Evolutionary conservation across 2,888 invertebrate species (phyloP).

Genomic region (Synanthedon myopaeformis): DNA sequence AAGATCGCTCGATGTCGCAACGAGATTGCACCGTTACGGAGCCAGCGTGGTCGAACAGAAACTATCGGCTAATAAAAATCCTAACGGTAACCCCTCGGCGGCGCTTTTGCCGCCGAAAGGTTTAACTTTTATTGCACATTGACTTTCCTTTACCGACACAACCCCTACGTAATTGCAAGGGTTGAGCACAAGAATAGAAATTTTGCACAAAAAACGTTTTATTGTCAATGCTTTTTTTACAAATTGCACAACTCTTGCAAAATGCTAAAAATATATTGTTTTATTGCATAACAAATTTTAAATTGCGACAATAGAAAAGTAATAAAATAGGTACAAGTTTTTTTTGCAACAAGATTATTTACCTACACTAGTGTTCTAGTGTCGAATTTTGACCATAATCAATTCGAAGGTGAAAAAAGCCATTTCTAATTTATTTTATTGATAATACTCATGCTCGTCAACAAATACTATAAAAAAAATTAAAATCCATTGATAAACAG

Average conservation of each 20-base stretch:
- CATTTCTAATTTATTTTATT: no score
- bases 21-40: constrained; percentile 36
- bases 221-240: background rate
- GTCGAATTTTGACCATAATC: no score
- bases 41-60: constrained; percentile 31
- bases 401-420: no score
- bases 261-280: background rate
- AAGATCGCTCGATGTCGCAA: background rate
- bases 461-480: no score
- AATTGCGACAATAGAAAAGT: no score
- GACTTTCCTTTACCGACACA: constrained; percentile 52
- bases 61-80: constrained; percentile 52
- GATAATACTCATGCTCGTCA: no score
- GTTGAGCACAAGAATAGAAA: constrained; percentile 41
- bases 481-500: no score
- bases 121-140: constrained; percentile 57
- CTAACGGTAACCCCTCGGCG: constrained; percentile 54
- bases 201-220: constrained; percentile 26
- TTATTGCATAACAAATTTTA: background rate
- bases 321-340: no score
- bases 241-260: background rate
- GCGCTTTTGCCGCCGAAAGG: constrained; percentile 58
- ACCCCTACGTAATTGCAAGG: constrained; percentile 60
- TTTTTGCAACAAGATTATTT: no score
- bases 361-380: no score